Base-by-base conservation (phyloP, 37 sponge, comb jelly and placozoan genomes). In the Bolinopsis microptera region DNA sequence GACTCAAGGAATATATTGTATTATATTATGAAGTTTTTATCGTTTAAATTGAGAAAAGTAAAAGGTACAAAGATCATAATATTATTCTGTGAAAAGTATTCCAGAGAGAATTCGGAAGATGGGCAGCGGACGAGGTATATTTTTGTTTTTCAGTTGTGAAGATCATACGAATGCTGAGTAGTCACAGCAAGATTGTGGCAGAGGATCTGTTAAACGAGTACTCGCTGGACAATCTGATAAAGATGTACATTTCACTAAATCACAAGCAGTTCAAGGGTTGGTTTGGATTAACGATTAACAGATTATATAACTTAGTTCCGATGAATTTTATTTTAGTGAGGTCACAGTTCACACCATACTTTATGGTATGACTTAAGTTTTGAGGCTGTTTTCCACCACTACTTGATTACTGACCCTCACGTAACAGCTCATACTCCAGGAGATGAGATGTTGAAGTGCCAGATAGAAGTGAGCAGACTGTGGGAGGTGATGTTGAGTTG, bases 381-480 rank as follows among this genome's bases (percentile, higher is more conserved):
- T n/a, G n/a, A n/a, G n/a, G n/a, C n/a, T n/a, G 9, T 61, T 18
- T 61, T 9, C 16, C 18, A 61, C 9, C 68, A 61, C 68, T 18
- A 61, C 18, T 18, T 61, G 68, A 61, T 18, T 21, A 21, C 9
- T 61, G 9, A 61, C 18, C 68, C 18, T 61, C 9, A 61, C n/a
- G n/a, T n/a, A n/a, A n/a, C n/a, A 70, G 1, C 74, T n/a, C 30
- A n/a, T 2, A 22, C n/a, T n/a, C n/a, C 80, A 77, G 80, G 80
- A 31, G 35, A 32, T 77, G 80, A 77, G 36, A 34, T 77, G 80
- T 77, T 77, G 80, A 27, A 32, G 35, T 77, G 80, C 33, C 80
- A 77, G 32, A 32, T 77, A 34, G 80, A 77, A 32, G 37, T 77
- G 33, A 3, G 18, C 9, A 77, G 37, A 18, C 36, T 77, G 33